Evolutionary conservation across 2,888 invertebrate genomes (phyloP).

Genomic region (Macroteleia sp.): DNA sequence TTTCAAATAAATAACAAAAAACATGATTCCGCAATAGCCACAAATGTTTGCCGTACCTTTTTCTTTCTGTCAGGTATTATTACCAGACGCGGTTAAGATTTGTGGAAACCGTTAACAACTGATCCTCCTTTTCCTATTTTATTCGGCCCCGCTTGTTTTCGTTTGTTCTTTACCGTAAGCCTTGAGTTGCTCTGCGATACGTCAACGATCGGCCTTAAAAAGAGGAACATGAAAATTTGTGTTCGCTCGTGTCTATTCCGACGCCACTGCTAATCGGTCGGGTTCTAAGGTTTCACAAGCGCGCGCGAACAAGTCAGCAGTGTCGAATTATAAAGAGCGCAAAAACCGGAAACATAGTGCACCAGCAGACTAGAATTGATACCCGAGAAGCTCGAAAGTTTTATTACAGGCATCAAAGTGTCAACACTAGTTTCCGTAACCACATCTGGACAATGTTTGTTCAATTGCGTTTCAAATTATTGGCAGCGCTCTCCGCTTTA

Average conservation of each 20-base stretch:
- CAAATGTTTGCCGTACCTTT: constrained; percentile 47
- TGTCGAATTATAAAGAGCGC: constrained; percentile 33
- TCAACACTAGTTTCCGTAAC: constrained; percentile 55
- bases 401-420: constrained; percentile 56
- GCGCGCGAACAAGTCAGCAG: constrained; percentile 6
- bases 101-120: constrained; percentile 51
- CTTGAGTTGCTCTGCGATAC: constrained; percentile 20
- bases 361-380: constrained; percentile 31
- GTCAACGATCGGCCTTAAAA: constrained; percentile 34
- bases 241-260: constrained; percentile 42
- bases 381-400: constrained; percentile 40
- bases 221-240: constrained; percentile 23
- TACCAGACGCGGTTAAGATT: constrained; percentile 39
- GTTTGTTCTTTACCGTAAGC: constrained; percentile 41
- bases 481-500: not conserved
- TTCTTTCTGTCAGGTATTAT: constrained; percentile 33
- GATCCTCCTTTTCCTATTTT: constrained; percentile 16
- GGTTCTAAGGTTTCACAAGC: constrained; percentile 37
- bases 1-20: constrained; percentile 58
- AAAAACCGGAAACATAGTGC: constrained; percentile 33
- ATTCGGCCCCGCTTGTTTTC: not conserved
- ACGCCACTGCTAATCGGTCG: constrained; percentile 40
- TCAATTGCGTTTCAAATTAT: constrained; percentile 55
- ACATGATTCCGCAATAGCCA: constrained; percentile 52
- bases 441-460: constrained; percentile 58